Percentiles rank a stretch among this genome's conserved stretches.
These are phyloP conservation scores for Trachelus tabidus DNA, from an alignment of 2,888 invertebrate genomes.

Conservation along the genomic window DNA sequence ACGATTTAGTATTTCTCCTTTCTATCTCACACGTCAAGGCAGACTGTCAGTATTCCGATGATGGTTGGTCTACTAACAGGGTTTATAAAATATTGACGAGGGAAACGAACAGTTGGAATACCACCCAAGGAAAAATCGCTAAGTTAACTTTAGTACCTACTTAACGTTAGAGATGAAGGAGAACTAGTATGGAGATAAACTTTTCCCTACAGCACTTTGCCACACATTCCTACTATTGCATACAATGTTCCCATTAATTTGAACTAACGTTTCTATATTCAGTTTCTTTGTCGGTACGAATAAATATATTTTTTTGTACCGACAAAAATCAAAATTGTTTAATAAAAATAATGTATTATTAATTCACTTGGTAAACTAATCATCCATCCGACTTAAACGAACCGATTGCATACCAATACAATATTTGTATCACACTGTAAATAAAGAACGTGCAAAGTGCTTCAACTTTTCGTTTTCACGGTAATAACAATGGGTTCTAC, in stretches of 20 bases:
- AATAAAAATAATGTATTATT: not conserved
- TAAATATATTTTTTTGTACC: not conserved
- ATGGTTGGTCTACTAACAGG: not conserved
- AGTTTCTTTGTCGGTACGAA: not conserved
- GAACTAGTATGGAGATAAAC: not conserved
- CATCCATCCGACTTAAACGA: not conserved
- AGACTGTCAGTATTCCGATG: not conserved
- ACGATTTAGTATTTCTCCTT: not conserved
- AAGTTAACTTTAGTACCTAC: not conserved
- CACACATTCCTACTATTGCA: not conserved
- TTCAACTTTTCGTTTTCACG: not conserved
- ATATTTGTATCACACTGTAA: not conserved
- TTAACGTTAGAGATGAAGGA: not conserved
- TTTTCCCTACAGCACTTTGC: not conserved
- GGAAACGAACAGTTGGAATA: not conserved
- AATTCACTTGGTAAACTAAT: not conserved
- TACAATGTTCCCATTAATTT: not conserved
- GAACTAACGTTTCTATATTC: not conserved
- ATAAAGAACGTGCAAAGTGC: not conserved
- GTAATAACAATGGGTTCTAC: not conserved
- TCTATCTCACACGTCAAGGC: not conserved
- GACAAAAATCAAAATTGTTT: not conserved
- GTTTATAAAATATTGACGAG: not conserved
- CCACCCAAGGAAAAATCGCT: not conserved
- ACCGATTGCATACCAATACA: not conserved